A percentile compares a stretch with the other conserved stretches of the same genome.
These are phyloP conservation scores for Morpho achilles DNA, from an alignment of 2,888 invertebrate species.

Conservation along the genomic window DNA sequence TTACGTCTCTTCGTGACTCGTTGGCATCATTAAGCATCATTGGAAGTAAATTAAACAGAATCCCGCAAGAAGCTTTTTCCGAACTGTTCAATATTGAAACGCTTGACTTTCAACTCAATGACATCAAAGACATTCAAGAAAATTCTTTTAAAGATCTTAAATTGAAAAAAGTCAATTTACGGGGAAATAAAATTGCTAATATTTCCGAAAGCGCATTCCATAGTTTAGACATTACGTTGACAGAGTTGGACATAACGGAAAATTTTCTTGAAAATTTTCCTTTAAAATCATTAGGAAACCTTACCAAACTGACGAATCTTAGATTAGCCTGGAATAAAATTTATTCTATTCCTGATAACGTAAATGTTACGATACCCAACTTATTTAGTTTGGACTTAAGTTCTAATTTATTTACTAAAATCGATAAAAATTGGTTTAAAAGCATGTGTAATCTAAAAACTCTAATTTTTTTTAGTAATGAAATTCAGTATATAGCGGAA, in stretches of 20 bases:
- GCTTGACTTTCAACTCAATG: constrained; percentile 91
- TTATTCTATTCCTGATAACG: constrained; percentile 85
- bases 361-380: constrained; percentile 84
- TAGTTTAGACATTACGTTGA: constrained; percentile 86
- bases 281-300: constrained; percentile 85
- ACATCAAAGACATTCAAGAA: constrained; percentile 89
- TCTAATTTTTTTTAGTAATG: constrained; percentile 91
- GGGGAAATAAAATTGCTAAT: constrained; percentile 89
- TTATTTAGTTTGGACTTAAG: constrained; percentile 90
- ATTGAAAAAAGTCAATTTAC: constrained; percentile 89
- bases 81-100: constrained; percentile 85
- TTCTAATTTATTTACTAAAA: constrained; percentile 89
- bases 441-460: constrained; percentile 89
- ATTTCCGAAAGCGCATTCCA: constrained; percentile 91
- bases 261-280: constrained; percentile 92
- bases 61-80: constrained; percentile 87
- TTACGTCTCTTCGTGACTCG: constrained; percentile 83
- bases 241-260: constrained; percentile 91
- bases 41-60: constrained; percentile 85
- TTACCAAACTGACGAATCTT: constrained; percentile 85
- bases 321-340: constrained; percentile 91
- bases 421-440: constrained; percentile 88
- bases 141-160: constrained; percentile 91
- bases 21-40: constrained; percentile 87
- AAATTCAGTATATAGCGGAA: constrained; percentile 86